phyloP scores from a whole-genome alignment of 1,140 invertebrate genomes.

The Pachyrhynchus sulphureomaculatus region DNA sequence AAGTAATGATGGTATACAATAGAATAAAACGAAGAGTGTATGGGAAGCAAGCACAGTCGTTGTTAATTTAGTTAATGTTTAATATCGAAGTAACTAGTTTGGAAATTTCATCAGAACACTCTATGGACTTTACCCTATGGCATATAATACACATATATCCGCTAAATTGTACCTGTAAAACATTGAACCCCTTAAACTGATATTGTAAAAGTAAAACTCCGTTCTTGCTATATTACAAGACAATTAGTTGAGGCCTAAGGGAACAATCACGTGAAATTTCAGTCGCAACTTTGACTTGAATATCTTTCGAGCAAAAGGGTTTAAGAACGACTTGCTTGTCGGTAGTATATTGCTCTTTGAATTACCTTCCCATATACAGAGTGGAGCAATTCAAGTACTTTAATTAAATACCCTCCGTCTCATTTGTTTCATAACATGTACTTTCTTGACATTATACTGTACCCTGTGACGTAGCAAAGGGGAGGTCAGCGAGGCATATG shows the following conservation, averaged over 20 bases:
- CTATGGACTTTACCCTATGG: constrained; percentile 23
- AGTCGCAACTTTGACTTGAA: constrained; percentile 38
- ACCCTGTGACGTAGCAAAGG: too few relatives aligned
- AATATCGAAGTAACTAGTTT: constrained; percentile 22
- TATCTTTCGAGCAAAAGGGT: constrained; percentile 36
- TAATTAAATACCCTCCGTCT: neutral
- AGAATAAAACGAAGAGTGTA: too few relatives aligned
- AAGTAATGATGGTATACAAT: too few relatives aligned
- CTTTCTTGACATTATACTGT: too few relatives aligned
- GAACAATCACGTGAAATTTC: constrained; percentile 45
- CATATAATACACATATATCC: constrained; percentile 31
- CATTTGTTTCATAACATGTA: too few relatives aligned
- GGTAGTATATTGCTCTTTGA: constrained; percentile 28
- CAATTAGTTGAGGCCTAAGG: constrained; percentile 49
- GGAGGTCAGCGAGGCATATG: too few relatives aligned
- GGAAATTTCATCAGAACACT: constrained; percentile 23
- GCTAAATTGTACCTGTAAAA: constrained; percentile 34
- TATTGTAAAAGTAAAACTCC: constrained; percentile 34
- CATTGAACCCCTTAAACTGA: constrained; percentile 33
- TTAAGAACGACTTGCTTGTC: constrained; percentile 36
- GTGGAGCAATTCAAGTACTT: neutral
- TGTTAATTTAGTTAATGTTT: constrained; percentile 19
- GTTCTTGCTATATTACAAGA: constrained; percentile 49
- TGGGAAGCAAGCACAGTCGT: constrained; percentile 6
- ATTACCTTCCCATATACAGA: constrained; percentile 25